These are phyloP conservation scores for Drosophila rhopaloa DNA, from an alignment of 1,140 invertebrate genomes.

Conservation along the genomic window DNA sequence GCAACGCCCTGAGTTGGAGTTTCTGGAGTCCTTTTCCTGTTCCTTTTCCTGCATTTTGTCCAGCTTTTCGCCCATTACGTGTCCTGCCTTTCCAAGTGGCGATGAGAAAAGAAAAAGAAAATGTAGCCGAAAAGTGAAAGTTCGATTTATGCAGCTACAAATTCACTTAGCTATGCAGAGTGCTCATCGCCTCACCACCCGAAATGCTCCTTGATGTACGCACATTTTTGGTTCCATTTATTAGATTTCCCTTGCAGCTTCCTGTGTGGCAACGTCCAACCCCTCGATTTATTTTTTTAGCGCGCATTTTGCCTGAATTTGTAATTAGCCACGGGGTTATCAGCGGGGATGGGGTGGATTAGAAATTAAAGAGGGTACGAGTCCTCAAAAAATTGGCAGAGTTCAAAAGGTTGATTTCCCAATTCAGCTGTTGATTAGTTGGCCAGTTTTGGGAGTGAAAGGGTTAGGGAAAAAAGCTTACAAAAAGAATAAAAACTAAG, in stretches of 20 bases:
- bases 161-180: constrained; percentile 70
- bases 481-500: background rate
- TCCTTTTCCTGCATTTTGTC: constrained; percentile 44
- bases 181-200: constrained; percentile 13
- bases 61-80: constrained; percentile 61
- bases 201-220: constrained; percentile 64
- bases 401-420: constrained; percentile 21
- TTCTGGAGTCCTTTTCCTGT: constrained; percentile 8
- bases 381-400: constrained; percentile 14
- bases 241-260: constrained; percentile 80
- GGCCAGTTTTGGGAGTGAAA: background rate
- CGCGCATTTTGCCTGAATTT: constrained; percentile 62
- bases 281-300: constrained; percentile 60
- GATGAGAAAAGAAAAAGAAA: constrained; percentile 20
- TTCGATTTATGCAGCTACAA: constrained; percentile 72
- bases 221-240: constrained; percentile 84
- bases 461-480: background rate
- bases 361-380: background rate
- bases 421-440: constrained; percentile 38
- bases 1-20: constrained; percentile 44
- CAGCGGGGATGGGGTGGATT: background rate
- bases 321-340: constrained; percentile 61
- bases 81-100: constrained; percentile 54
- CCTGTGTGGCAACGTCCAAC: constrained; percentile 28
- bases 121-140: constrained; percentile 55